Evolutionary conservation across 2,113 vertebrate species (phyloP).

Genomic region (Myotis davidii): DNA sequence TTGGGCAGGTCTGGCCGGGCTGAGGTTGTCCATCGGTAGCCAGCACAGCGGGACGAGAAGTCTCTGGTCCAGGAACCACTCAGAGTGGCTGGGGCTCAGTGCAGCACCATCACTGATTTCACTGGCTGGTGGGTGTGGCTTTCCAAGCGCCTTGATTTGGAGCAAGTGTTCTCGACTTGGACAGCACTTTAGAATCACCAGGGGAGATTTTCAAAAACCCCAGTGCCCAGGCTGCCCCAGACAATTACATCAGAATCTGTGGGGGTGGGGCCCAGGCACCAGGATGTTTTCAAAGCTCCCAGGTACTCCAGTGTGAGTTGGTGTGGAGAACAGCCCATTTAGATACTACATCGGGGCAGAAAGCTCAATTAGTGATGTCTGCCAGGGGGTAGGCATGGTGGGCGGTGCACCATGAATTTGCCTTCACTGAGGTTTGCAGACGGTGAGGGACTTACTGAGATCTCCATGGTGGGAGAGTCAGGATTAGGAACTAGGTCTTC

Average conservation of each 20-base stretch:
- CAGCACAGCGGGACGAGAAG: not conserved
- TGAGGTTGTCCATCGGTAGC: not conserved
- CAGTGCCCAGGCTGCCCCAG: too few relatives aligned
- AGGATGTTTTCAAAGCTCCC: not conserved
- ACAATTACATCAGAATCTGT: too few relatives aligned
- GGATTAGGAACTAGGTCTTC: not conserved
- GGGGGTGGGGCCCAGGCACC: not conserved
- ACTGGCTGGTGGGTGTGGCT: not conserved
- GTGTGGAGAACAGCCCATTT: too few relatives aligned
- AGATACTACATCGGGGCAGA: not conserved
- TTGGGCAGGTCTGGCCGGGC: not conserved
- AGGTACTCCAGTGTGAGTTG: accelerated
- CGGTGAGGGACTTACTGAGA: accelerated
- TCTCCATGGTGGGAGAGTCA: not conserved
- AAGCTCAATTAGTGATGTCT: not conserved
- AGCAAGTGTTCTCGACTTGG: not conserved
- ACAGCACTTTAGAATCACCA: not conserved
- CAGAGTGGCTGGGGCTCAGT: not conserved
- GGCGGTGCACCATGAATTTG: not conserved
- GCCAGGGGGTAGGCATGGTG: not conserved
- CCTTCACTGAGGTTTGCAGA: not conserved
- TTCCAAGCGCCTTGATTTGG: not conserved
- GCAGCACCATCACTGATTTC: accelerated
- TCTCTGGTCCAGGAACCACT: not conserved
- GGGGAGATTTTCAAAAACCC: not conserved